Conservation (phyloP, 2,888 invertebrate genomes). For the Aphodius sticticus region DNA sequence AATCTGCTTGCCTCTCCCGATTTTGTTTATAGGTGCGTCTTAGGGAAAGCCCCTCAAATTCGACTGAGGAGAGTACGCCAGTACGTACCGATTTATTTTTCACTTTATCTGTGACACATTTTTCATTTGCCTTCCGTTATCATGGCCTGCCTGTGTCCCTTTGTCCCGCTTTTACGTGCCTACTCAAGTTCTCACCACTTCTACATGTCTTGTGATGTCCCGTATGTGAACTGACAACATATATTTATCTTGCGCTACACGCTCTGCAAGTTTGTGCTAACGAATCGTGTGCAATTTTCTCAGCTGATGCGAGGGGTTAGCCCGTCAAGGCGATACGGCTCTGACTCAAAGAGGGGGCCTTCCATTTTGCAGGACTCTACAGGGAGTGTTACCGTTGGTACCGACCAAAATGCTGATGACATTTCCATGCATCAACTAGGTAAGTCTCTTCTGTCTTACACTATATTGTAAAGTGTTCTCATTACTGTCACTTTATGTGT, state of each 20-base stretch:
- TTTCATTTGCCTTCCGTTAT: slow-evolving; percentile 29
- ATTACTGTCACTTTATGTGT: no score
- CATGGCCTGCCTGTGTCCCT: slow-evolving; percentile 34
- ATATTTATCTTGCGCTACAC: slow-evolving; percentile 11
- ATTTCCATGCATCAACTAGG: slow-evolving; percentile 63
- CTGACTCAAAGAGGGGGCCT: slow-evolving; percentile 47
- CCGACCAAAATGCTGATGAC: slow-evolving; percentile 55
- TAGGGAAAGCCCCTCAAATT: slow-evolving; percentile 21
- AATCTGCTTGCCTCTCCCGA: slow-evolving; percentile 61
- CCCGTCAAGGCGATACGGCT: slow-evolving; percentile 59
- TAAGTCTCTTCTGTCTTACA: slow-evolving; percentile 49
- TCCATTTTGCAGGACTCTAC: slow-evolving; percentile 56
- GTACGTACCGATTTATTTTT: slow-evolving; percentile 64
- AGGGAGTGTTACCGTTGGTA: slow-evolving; percentile 57
- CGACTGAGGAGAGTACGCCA: slow-evolving; percentile 60
- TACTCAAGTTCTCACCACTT: slow-evolving; percentile 12
- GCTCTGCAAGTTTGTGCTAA: background rate
- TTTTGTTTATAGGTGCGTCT: slow-evolving; percentile 50
- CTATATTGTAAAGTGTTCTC: no score
- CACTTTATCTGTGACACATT: slow-evolving; percentile 45
- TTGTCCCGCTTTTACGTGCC: slow-evolving; percentile 33
- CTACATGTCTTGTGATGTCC: slow-evolving; percentile 6
- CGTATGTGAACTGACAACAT: slow-evolving; percentile 8
- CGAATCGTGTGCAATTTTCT: slow-evolving; percentile 35
- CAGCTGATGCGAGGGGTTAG: slow-evolving; percentile 71